A percentile compares a stretch with the other conserved stretches of the same genome.
These are phyloP conservation scores for Neolamprologus fasciatus DNA, from an alignment of 2,113 vertebrate genomes.

Conservation along the genomic window DNA sequence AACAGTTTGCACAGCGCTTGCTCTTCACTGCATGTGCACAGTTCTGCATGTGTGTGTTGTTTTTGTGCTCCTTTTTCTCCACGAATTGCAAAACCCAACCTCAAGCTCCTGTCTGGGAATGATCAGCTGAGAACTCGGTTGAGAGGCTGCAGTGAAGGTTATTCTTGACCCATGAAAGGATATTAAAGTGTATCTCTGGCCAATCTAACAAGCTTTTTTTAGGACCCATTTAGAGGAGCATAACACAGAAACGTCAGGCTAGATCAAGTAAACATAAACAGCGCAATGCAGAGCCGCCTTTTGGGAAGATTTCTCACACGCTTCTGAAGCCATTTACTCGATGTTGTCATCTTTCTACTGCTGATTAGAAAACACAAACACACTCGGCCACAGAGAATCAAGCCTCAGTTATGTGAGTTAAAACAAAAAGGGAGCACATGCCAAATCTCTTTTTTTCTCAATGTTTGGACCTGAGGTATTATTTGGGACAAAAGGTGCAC, in stretches of 20 bases:
- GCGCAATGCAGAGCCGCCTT: background rate
- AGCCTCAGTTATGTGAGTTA: background rate
- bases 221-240: background rate
- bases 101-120: constrained; percentile 16
- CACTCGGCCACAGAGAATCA: constrained; percentile 4
- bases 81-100: constrained; percentile 20
- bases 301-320: background rate
- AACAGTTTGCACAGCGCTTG: background rate
- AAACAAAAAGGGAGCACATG: constrained; percentile 1
- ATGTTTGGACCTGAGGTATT: background rate
- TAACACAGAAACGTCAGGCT: background rate
- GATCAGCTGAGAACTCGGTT: constrained; percentile 39
- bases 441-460: background rate
- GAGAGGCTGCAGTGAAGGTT: background rate
- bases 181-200: background rate
- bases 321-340: constrained; percentile 16
- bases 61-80: constrained; percentile 9
- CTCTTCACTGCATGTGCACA: background rate
- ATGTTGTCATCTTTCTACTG: constrained; percentile 38
- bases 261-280: background rate
- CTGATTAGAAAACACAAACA: constrained; percentile 57
- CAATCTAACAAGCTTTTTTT: background rate
- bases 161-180: constrained; percentile 9
- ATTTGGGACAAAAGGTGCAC: constrained; percentile 24
- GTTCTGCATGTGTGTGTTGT: background rate